Percentiles rank a stretch among this genome's conserved stretches.
Evolutionary conservation across 2,113 vertebrate genomes (phyloP).

Genomic region (Naja naja): DNA sequence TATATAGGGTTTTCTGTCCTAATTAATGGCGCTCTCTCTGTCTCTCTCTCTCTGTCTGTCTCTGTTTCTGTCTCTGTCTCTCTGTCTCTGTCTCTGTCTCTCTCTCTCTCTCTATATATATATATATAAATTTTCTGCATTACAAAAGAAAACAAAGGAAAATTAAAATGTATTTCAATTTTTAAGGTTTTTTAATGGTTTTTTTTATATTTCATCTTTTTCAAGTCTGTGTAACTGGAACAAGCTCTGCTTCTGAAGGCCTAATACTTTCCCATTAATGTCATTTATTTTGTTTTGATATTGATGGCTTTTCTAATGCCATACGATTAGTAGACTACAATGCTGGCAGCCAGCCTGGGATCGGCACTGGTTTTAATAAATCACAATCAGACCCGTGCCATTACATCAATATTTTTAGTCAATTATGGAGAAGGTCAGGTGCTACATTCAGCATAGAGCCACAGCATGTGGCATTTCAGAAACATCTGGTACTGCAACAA

Average conservation of each 20-base stretch:
- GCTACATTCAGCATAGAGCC: conserved; percentile 83
- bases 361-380: conserved; percentile 97
- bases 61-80: too few species aligned
- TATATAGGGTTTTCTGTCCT: conserved; percentile 62
- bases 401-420: conserved; percentile 99
- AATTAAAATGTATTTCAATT: conserved; percentile 64
- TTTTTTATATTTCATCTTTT: conserved; percentile 73
- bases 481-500: conserved; percentile 93
- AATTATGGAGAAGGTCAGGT: conserved; percentile 99
- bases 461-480: conserved; percentile 85
- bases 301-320: conserved; percentile 99
- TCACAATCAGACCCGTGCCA: conserved; percentile 99
- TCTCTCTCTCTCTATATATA: too few species aligned
- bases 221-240: conserved; percentile 81
- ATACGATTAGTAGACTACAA: conserved; percentile 90
- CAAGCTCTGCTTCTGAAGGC: conserved; percentile 80
- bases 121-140: conserved; percentile 38
- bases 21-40: not conserved
- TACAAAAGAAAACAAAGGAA: conserved; percentile 54
- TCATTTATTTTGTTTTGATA: conserved; percentile 92
- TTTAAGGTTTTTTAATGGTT: conserved; percentile 58
- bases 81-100: too few species aligned
- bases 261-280: conserved; percentile 92
- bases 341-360: conserved; percentile 94
- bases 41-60: too few species aligned